Evolutionary conservation across 2,797 vertebrate genomes (phyloP).

Genomic region (Acrocephalus scirpaceus): DNA sequence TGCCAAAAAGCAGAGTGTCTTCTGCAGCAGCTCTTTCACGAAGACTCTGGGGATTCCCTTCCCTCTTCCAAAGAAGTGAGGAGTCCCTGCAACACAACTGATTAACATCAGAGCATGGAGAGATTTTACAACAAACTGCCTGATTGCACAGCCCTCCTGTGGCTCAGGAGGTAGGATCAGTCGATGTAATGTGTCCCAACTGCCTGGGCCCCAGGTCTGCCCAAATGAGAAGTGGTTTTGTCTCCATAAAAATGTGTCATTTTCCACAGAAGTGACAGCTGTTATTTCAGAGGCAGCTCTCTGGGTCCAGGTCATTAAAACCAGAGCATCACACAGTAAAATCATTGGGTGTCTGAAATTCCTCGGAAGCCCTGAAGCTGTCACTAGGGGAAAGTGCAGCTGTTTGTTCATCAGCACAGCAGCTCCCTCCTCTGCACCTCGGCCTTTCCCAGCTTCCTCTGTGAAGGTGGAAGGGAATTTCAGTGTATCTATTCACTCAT

Average conservation of each 20-base stretch:
- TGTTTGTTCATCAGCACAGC: neutral
- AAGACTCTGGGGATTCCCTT: neutral
- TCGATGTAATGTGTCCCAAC: accelerated
- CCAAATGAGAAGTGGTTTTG: neutral
- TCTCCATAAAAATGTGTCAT: accelerated
- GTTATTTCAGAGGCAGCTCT: neutral
- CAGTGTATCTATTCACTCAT: neutral
- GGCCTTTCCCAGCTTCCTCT: neutral
- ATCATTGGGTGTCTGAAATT: neutral
- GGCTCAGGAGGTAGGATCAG: neutral
- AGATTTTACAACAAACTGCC: neutral
- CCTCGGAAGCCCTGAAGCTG: neutral
- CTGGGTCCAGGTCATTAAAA: neutral
- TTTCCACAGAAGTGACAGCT: neutral
- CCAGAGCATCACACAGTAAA: neutral
- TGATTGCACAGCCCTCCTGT: neutral
- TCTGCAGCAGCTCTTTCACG: neutral
- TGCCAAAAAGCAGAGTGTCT: accelerated
- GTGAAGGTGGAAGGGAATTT: neutral
- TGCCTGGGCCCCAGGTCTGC: neutral
- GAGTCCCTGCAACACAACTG: neutral
- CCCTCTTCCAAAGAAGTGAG: neutral
- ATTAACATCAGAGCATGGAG: neutral
- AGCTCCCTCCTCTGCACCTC: neutral
- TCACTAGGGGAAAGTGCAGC: neutral